Base-by-base conservation (phyloP, 2,888 invertebrate genomes). In the Clanis bilineata region DNA sequence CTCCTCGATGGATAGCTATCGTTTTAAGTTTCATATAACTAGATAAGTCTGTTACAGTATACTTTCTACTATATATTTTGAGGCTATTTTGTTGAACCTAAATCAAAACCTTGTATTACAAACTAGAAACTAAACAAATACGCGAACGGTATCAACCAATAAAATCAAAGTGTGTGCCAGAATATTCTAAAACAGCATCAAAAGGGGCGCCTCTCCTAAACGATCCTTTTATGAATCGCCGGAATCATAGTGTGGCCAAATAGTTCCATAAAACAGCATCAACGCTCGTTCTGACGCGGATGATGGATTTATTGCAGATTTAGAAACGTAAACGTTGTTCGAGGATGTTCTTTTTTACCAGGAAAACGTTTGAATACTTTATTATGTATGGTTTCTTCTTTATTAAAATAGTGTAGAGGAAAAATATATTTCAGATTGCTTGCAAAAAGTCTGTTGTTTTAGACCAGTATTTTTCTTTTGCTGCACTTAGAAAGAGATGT, bases 221-320 rank as follows among this genome's bases (percentile, higher is more conserved):
- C 45, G 57, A 18, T 6, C 39, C 54, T 57, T 61, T 61, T 57
- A 54, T 54, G 60, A 60, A 56, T 56, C 28, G 41, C 54, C 57
- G 54, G 44, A 57, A 51, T 39, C 18, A 58, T 47, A 47, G 58
- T 58, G 23, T 38, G n/a, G 12, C 7, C 25, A 18, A 51, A 44
- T 45, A 51, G 38, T 39, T 39, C 51, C 51, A 58, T 58, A 58
- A 58, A 58, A 51, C 38, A 51, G 58, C 51, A 58, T 58, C 58
- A 58, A 18, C 58, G 51, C 38, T 47, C 58, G 39, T 47, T 51
- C 51, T 51, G 47, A 58, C 58, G 51, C 39, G 12, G 28, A 28
- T 58, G 58, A 58, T 51, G 58, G 58, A 58, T 58, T 58, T 58
- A 58, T 58, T 47, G 58, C 47, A 51, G 58, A 47, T 51, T 58